Evolutionary conservation across 2,113 vertebrate genomes (phyloP).

Genomic region (Gallinago undulata): DNA sequence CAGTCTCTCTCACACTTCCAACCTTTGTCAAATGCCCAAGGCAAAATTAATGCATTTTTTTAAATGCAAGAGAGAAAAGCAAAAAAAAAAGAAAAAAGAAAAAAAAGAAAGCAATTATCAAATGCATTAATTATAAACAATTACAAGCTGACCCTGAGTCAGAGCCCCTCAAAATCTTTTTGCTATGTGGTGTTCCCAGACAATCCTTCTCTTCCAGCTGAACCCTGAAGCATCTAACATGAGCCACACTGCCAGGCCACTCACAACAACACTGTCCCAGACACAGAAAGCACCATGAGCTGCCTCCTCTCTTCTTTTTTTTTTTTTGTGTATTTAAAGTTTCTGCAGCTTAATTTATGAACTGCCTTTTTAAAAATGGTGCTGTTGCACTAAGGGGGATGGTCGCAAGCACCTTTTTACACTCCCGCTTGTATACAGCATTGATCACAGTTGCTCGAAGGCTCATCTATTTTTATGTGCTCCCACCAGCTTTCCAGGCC

Average conservation of each 20-base stretch:
- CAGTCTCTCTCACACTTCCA: conserved; percentile 36
- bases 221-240: neutral
- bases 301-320: neutral
- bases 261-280: neutral
- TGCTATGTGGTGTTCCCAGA: neutral
- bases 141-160: neutral
- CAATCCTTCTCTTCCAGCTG: neutral
- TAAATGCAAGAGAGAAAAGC: neutral
- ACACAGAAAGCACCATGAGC: neutral
- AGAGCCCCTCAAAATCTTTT: neutral
- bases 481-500: conserved; percentile 27
- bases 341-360: neutral
- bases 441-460: neutral
- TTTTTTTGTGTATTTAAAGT: neutral
- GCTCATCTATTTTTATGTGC: conserved; percentile 26
- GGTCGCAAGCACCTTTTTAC: neutral
- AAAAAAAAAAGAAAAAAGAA: neutral
- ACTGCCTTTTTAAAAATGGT: neutral
- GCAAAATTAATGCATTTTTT: neutral
- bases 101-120: neutral
- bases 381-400: neutral
- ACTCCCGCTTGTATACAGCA: neutral
- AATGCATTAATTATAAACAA: conserved; percentile 10
- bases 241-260: neutral
- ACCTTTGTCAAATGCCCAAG: conserved; percentile 3